Evolutionary conservation across 2,113 vertebrate species (phyloP).

Genomic region (Chaenogobius annularis): DNA sequence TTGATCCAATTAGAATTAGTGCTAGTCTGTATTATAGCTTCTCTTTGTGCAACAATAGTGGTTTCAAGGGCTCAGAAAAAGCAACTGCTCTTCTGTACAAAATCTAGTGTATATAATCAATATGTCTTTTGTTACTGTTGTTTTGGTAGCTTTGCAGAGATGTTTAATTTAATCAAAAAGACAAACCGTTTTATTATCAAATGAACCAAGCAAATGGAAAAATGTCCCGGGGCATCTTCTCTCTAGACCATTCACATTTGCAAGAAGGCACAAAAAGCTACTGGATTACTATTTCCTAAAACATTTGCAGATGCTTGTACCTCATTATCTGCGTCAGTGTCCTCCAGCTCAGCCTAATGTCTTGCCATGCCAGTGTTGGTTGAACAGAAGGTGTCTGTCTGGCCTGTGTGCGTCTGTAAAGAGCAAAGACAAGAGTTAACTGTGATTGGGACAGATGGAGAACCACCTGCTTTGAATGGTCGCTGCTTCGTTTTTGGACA

Average conservation of each 20-base stretch:
- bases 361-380: slow-evolving; percentile 27
- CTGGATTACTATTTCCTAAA: not conserved
- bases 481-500: slow-evolving; percentile 43
- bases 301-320: not conserved
- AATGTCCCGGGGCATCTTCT: not conserved
- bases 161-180: not conserved
- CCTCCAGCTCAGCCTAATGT: slow-evolving; percentile 15
- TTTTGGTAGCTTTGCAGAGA: not conserved
- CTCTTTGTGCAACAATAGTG: not conserved
- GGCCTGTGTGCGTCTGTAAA: slow-evolving; percentile 19
- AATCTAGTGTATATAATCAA: not conserved
- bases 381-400: slow-evolving; percentile 30
- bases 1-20: not conserved
- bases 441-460: slow-evolving; percentile 68
- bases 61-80: not conserved
- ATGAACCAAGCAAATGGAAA: too few relatives aligned
- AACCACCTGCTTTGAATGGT: slow-evolving; percentile 71
- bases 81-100: not conserved
- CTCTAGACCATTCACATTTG: not conserved
- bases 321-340: slow-evolving; percentile 26
- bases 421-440: slow-evolving; percentile 35
- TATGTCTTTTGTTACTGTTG: not conserved
- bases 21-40: not conserved
- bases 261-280: not conserved
- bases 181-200: not conserved